These are phyloP conservation scores for Stenotaenia linearis DNA, from an alignment of 2,888 invertebrate genomes.

Conservation along the genomic window DNA sequence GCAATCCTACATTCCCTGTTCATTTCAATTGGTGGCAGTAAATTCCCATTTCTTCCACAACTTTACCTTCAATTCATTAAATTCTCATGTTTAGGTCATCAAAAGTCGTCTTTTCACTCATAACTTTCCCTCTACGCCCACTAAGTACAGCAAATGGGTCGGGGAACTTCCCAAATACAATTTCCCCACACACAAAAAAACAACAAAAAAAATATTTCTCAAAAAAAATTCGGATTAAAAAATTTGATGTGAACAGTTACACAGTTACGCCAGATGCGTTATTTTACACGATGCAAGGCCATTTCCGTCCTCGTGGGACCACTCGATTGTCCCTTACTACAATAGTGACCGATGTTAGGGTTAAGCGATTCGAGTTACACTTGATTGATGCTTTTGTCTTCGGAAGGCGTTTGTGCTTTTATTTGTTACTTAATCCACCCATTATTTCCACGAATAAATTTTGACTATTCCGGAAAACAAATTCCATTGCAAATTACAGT, in stretches of 20 bases:
- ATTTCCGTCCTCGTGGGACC: conserved; percentile 1
- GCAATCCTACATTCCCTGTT: background rate
- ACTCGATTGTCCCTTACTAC: background rate
- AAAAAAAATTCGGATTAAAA: no score
- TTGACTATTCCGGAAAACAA: background rate
- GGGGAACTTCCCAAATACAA: no score
- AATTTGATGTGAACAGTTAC: background rate
- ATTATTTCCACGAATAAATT: background rate
- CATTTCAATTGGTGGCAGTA: no score
- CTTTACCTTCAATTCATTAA: no score
- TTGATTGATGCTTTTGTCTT: background rate
- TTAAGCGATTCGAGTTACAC: background rate
- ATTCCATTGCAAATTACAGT: conserved; percentile 3
- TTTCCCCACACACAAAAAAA: no score
- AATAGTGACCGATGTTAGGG: background rate
- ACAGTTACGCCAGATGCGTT: background rate
- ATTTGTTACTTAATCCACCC: background rate
- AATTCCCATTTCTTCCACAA: background rate
- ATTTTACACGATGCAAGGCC: background rate
- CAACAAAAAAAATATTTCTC: no score
- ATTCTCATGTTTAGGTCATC: background rate
- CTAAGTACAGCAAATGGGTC: no score
- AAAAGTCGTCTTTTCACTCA: no score
- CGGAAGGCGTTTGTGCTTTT: background rate
- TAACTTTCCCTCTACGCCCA: no score